Evolutionary conservation across 2,113 vertebrate species (phyloP).

Genomic region (Brachirus orientalis): DNA sequence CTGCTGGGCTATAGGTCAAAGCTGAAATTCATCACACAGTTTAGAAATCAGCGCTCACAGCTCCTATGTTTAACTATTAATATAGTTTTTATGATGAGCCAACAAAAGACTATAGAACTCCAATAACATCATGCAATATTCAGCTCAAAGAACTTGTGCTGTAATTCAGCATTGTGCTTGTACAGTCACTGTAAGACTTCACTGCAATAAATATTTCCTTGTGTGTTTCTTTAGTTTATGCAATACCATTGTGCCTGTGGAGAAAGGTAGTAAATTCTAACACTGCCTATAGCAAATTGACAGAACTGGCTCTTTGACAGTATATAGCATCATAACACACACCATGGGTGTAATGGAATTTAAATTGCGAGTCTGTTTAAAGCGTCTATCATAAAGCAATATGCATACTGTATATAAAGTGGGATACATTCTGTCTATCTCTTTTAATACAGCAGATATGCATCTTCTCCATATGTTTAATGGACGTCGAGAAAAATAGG

Average conservation of each 20-base stretch:
- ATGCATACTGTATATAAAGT: neutral
- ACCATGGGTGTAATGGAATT: neutral
- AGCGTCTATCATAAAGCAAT: constrained; percentile 7
- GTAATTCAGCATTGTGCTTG: constrained; percentile 43
- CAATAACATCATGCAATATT: too few species aligned
- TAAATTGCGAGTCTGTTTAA: constrained; percentile 16
- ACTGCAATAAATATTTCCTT: too few species aligned
- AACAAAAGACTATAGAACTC: too few species aligned
- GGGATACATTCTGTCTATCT: neutral
- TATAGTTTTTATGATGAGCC: too few species aligned
- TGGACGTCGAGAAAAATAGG: neutral
- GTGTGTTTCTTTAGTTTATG: too few species aligned
- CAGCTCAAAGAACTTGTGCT: constrained; percentile 4
- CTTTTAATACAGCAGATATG: neutral
- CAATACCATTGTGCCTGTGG: too few species aligned
- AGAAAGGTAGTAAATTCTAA: too few species aligned
- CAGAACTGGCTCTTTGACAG: neutral
- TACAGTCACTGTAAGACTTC: constrained; percentile 29
- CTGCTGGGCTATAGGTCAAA: constrained; percentile 42
- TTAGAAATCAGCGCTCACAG: too few species aligned
- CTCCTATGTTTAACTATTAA: too few species aligned
- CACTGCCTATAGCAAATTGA: too few species aligned
- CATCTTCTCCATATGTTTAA: neutral
- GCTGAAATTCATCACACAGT: constrained; percentile 51
- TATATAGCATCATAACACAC: neutral